Evolutionary conservation across 2,113 vertebrate species (phyloP).

Genomic region (Piprites chloris): DNA sequence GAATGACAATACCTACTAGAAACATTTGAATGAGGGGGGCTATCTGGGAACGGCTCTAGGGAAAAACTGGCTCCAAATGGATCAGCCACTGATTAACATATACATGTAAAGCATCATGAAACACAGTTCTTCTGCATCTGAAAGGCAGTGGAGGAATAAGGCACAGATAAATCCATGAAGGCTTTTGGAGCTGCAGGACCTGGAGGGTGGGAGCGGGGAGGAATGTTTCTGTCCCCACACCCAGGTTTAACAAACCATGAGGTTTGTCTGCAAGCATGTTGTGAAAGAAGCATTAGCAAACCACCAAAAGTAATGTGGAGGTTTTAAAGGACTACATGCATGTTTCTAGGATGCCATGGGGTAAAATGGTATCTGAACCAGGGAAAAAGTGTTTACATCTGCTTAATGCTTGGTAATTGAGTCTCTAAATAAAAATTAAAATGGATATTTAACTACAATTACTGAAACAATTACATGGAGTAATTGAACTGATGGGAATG

Average conservation of each 20-base stretch:
- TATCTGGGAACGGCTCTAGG: not conserved
- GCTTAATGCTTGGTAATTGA: not conserved
- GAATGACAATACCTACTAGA: not conserved
- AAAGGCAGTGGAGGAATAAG: not conserved
- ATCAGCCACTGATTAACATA: not conserved
- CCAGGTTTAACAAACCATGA: not conserved
- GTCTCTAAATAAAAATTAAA: slow-evolving; percentile 48
- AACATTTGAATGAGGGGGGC: not conserved
- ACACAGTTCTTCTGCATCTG: not conserved
- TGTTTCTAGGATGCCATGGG: not conserved
- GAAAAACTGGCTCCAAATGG: not conserved
- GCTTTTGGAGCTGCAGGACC: not conserved
- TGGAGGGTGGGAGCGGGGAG: not conserved
- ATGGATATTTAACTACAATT: slow-evolving; percentile 15
- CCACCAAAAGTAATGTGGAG: not conserved
- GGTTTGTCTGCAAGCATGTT: not conserved
- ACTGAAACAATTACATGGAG: slow-evolving; percentile 8
- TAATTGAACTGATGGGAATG: slow-evolving; percentile 11
- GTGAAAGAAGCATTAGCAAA: not conserved
- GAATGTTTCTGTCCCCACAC: not conserved
- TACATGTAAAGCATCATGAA: not conserved
- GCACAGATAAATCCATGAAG: not conserved
- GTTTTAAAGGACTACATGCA: not conserved
- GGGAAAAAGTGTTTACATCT: slow-evolving; percentile 4
- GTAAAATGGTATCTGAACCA: not conserved